Percentiles rank a stretch among this genome's conserved stretches.
These are phyloP conservation scores for Gastrophysa polygoni DNA, from an alignment of 2,888 invertebrate genomes.

Conservation along the genomic window DNA sequence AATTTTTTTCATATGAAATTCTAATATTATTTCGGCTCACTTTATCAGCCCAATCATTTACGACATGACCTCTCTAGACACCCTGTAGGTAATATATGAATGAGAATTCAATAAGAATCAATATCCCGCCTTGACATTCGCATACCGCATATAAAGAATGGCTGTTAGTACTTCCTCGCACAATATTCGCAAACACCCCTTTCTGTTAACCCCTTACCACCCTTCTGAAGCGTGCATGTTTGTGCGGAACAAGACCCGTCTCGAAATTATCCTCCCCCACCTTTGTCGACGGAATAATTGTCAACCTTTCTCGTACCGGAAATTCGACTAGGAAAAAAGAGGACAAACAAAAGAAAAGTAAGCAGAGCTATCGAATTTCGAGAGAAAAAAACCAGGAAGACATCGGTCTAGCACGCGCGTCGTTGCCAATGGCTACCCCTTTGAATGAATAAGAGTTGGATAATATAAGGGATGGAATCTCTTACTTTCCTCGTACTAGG, in stretches of 20 bases:
- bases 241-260: conserved; percentile 25
- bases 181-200: conserved; percentile 8
- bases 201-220: conserved; percentile 22
- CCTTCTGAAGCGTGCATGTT: conserved; percentile 18
- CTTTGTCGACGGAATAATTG: conserved; percentile 22
- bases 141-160: background rate
- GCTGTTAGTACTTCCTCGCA: background rate
- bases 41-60: too few relatives aligned
- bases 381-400: conserved; percentile 43
- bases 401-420: conserved; percentile 45
- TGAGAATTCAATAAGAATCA: background rate
- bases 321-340: conserved; percentile 36
- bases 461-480: background rate
- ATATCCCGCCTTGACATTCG: background rate
- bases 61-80: too few relatives aligned
- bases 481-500: background rate
- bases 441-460: conserved; percentile 23
- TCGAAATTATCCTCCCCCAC: conserved; percentile 21
- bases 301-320: conserved; percentile 36
- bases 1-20: too few relatives aligned
- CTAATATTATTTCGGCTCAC: too few relatives aligned
- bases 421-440: conserved; percentile 56
- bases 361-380: conserved; percentile 48
- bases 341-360: conserved; percentile 44
- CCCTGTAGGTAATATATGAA: too few relatives aligned